Conservation (phyloP, 2,113 vertebrate genomes). For the Gambusia affinis region DNA sequence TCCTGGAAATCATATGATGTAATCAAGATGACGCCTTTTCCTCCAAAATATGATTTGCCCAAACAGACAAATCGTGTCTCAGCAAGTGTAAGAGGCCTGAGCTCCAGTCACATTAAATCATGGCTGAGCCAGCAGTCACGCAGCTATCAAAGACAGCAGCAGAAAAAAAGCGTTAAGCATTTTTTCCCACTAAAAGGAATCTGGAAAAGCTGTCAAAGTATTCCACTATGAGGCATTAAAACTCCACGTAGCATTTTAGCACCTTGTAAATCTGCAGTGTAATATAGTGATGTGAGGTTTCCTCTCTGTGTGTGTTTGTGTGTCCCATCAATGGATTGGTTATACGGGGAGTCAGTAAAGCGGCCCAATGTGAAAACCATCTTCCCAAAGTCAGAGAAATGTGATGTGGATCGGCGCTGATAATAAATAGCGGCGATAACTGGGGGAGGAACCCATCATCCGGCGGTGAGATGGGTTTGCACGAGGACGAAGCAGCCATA, state of each 20-base stretch:
- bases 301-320: slow-evolving; percentile 27
- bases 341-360: slow-evolving; percentile 62
- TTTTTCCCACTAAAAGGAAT: slow-evolving; percentile 28
- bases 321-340: slow-evolving; percentile 35
- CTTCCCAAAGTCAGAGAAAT: slow-evolving; percentile 79
- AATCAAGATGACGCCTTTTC: slow-evolving; percentile 44
- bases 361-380: slow-evolving; percentile 77
- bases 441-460: slow-evolving; percentile 75
- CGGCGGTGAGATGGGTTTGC: slow-evolving; percentile 62
- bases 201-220: slow-evolving; percentile 43
- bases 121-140: slow-evolving; percentile 50
- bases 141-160: slow-evolving; percentile 9
- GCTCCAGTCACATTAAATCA: slow-evolving; percentile 35
- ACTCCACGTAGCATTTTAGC: slow-evolving; percentile 54
- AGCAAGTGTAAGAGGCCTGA: slow-evolving; percentile 41
- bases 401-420: slow-evolving; percentile 68
- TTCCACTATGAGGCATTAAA: slow-evolving; percentile 51
- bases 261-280: slow-evolving; percentile 59
- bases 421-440: slow-evolving; percentile 78
- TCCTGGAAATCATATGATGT: slow-evolving; percentile 50
- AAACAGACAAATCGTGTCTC: slow-evolving; percentile 23
- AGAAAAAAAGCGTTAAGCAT: slow-evolving; percentile 12
- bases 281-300: slow-evolving; percentile 56
- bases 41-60: slow-evolving; percentile 42
- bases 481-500: slow-evolving; percentile 79